These are phyloP conservation scores for Mormyrus iriodes DNA, from an alignment of 2,113 vertebrate genomes.

Conservation along the genomic window DNA sequence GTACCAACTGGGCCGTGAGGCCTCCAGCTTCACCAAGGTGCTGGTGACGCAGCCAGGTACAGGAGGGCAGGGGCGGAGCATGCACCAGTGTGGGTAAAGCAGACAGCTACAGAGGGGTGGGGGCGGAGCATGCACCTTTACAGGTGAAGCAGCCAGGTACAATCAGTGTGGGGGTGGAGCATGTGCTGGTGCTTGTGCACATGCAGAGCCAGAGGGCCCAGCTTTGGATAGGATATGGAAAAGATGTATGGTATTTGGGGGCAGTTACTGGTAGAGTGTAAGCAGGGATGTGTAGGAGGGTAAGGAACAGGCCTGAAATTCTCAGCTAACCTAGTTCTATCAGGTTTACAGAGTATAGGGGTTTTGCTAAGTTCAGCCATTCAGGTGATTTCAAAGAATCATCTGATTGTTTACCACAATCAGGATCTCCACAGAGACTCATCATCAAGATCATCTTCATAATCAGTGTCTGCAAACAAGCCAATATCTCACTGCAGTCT, in stretches of 20 bases:
- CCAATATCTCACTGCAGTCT: conserved; percentile 17
- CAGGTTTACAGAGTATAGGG: neutral
- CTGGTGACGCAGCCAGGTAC: conserved; percentile 71
- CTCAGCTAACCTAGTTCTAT: neutral
- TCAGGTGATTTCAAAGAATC: neutral
- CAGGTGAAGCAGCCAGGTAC: conserved; percentile 81
- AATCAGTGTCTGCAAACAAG: neutral
- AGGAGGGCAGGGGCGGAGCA: neutral
- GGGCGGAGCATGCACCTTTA: conserved; percentile 14
- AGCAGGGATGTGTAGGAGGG: neutral
- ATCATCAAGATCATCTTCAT: neutral
- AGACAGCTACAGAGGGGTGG: conserved; percentile 64
- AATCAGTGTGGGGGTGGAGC: neutral
- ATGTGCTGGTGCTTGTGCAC: neutral
- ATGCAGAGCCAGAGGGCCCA: neutral
- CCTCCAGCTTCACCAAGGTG: conserved; percentile 79
- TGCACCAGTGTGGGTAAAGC: conserved; percentile 36
- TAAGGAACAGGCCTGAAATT: neutral
- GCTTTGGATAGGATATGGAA: neutral
- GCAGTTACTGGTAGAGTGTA: neutral
- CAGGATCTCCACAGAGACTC: neutral
- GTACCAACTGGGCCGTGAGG: conserved; percentile 78
- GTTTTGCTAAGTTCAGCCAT: too few species aligned
- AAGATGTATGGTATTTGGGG: neutral
- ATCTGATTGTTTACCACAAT: neutral